phyloP scores from a whole-genome alignment of 2,113 vertebrate genomes.

The Cepphus grylle region DNA sequence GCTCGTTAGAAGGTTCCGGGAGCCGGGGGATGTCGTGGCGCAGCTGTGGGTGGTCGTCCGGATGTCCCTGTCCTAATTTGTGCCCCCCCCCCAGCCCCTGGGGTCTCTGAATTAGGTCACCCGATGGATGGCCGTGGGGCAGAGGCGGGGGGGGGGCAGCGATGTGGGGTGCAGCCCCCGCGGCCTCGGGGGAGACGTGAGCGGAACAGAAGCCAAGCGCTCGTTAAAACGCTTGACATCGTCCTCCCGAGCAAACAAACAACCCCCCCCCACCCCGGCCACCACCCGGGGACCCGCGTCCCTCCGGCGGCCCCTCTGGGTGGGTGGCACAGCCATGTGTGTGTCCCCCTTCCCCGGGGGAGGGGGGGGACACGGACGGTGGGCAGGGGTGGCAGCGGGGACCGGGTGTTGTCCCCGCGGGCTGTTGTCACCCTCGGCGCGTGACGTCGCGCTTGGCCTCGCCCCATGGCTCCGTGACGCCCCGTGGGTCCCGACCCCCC shows the following conservation, averaged over 20 bases:
- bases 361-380: rapidly evolving
- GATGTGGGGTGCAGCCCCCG: not conserved
- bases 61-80: conserved; percentile 76
- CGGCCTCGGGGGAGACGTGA: not conserved
- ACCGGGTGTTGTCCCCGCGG: not conserved
- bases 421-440: not conserved
- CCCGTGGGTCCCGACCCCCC: not conserved
- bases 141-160: not conserved
- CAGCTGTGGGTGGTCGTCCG: conserved; percentile 79
- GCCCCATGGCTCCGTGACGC: rapidly evolving
- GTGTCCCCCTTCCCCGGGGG: too few relatives aligned
- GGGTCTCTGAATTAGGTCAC: conserved; percentile 29
- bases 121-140: not conserved
- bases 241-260: not conserved
- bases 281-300: too few relatives aligned
- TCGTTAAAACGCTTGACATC: conserved; percentile 44
- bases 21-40: conserved; percentile 72
- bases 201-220: not conserved
- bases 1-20: conserved; percentile 53
- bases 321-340: not conserved
- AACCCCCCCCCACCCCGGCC: not conserved
- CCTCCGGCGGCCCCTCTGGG: not conserved
- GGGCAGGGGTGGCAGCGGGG: too few relatives aligned
- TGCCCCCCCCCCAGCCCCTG: not conserved
- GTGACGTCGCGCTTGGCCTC: rapidly evolving